Conservation (phyloP, 2,888 invertebrate species). For the Rugalucina vietnamica region DNA sequence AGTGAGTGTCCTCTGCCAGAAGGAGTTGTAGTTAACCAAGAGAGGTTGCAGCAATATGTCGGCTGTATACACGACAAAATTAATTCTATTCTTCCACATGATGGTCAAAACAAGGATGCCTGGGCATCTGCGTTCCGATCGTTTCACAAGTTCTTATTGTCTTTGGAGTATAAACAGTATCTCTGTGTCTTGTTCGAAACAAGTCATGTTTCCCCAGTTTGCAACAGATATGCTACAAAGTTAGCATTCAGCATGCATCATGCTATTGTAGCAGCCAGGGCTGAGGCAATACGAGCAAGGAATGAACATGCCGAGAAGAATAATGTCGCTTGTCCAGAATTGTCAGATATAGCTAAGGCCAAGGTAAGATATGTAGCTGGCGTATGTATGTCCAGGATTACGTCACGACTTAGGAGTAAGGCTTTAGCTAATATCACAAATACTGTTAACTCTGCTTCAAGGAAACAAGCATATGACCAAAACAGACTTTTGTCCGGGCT, state of each 20-base stretch:
- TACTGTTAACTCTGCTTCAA: no score
- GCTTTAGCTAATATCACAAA: background rate
- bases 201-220: no score
- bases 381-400: background rate
- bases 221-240: no score
- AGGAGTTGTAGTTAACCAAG: no score
- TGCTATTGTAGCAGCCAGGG: background rate
- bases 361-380: background rate
- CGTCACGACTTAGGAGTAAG: background rate
- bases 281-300: background rate
- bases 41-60: no score
- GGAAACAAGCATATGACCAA: background rate
- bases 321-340: background rate
- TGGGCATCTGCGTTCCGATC: background rate
- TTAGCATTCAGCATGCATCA: no score
- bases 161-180: no score
- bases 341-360: background rate
- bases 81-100: background rate
- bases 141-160: background rate
- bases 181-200: no score
- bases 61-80: no score
- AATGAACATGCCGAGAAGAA: background rate
- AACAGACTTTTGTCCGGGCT: background rate
- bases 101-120: background rate
- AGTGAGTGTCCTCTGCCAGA: no score